Evolutionary conservation across 2,113 vertebrate genomes (phyloP).

Genomic region (Chloebia gouldiae): DNA sequence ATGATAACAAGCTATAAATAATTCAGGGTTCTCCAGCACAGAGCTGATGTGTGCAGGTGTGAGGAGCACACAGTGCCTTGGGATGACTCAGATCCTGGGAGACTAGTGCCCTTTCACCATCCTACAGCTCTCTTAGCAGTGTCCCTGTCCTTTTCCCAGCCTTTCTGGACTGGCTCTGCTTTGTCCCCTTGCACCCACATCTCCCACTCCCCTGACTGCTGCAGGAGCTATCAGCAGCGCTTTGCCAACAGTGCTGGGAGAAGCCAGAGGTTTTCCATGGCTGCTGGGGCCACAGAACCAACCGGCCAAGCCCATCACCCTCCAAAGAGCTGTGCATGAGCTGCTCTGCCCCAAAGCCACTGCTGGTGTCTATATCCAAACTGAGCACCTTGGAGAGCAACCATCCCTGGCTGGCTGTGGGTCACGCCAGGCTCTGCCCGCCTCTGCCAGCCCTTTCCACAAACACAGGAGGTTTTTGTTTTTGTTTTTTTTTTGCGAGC

Average conservation of each 20-base stretch:
- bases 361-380: neutral
- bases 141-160: neutral
- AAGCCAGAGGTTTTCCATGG: fast-evolving
- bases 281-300: neutral
- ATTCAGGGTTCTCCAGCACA: neutral
- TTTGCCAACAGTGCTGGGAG: fast-evolving
- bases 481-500: neutral
- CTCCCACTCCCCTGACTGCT: neutral
- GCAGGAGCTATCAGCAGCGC: fast-evolving
- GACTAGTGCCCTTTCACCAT: neutral
- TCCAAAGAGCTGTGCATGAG: too few species aligned
- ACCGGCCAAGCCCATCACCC: neutral
- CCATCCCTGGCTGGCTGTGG: neutral
- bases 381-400: neutral
- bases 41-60: neutral
- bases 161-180: neutral
- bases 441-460: neutral
- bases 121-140: neutral
- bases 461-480: neutral
- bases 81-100: neutral
- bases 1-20: conserved; percentile 46
- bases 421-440: neutral
- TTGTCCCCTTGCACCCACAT: fast-evolving
- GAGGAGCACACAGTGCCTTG: neutral
- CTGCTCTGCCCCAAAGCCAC: neutral